Evolutionary conservation across 2,797 vertebrate genomes (phyloP).

Genomic region (Liparis tanakae): DNA sequence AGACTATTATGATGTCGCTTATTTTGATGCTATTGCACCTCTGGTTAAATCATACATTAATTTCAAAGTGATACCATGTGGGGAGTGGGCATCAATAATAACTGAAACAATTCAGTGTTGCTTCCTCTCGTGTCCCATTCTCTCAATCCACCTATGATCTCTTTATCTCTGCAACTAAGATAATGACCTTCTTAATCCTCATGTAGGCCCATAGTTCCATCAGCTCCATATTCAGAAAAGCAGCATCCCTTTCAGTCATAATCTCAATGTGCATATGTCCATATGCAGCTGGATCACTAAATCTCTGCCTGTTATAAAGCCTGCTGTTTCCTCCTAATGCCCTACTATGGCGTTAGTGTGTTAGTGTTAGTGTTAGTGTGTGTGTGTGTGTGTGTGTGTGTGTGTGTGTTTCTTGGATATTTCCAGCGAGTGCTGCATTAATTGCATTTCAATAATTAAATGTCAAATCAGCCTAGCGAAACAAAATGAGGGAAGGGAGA

Average conservation of each 20-base stretch:
- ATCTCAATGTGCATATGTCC: constrained; percentile 67
- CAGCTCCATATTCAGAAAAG: constrained; percentile 34
- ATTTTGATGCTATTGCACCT: not conserved
- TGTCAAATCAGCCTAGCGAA: constrained; percentile 65
- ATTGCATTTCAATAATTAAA: constrained; percentile 81
- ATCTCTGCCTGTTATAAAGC: constrained; percentile 54
- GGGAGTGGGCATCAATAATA: not conserved
- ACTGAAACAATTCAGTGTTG: constrained; percentile 7
- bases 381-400: not conserved
- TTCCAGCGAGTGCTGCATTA: constrained; percentile 65
- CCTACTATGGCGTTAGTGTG: not conserved
- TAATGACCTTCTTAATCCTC: constrained; percentile 50
- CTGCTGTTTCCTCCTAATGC: constrained; percentile 36
- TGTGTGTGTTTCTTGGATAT: constrained; percentile 38
- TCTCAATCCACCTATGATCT: constrained; percentile 45
- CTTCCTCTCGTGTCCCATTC: constrained; percentile 14
- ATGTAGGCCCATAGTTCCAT: constrained; percentile 17
- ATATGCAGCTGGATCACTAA: constrained; percentile 51
- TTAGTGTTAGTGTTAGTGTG: not conserved
- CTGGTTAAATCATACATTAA: not conserved
- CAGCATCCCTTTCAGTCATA: constrained; percentile 49
- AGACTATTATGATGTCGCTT: not conserved
- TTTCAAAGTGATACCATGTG: not conserved
- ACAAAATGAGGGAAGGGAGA: constrained; percentile 47
- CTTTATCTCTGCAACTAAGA: constrained; percentile 43